phyloP scores from a whole-genome alignment of 2,113 vertebrate genomes.

The Mormyrus lacerda region DNA sequence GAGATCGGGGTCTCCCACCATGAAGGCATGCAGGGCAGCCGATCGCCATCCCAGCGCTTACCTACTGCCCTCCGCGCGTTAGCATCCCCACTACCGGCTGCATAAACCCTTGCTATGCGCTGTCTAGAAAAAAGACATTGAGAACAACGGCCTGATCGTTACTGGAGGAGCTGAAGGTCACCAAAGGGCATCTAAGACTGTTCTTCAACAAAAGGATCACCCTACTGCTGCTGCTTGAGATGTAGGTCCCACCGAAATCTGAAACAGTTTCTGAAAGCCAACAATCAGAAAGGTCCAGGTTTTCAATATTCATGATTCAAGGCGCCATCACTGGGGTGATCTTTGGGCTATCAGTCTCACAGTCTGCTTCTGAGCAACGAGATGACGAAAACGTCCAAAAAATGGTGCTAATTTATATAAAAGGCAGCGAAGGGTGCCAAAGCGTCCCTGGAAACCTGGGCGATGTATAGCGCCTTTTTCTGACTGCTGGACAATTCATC shows the following conservation, averaged over 20 bases:
- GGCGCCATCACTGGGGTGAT: background rate
- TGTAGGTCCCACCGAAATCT: background rate
- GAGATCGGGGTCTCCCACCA: background rate
- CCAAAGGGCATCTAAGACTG: background rate
- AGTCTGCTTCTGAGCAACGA: background rate
- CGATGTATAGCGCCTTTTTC: background rate
- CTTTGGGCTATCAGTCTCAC: background rate
- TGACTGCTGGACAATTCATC: background rate
- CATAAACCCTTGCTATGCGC: background rate
- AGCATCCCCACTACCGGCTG: conserved; percentile 1
- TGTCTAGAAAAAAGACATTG: conserved; percentile 11
- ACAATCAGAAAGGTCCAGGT: background rate
- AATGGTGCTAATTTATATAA: background rate
- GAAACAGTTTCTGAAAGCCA: background rate
- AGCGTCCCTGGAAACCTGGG: background rate
- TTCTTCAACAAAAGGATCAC: background rate
- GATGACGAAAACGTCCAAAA: background rate
- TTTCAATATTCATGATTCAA: background rate
- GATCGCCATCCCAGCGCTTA: background rate
- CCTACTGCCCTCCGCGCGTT: conserved; percentile 7
- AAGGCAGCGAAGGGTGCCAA: background rate
- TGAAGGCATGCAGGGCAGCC: conserved; percentile 12
- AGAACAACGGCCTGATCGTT: conserved; percentile 28
- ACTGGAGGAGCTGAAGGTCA: background rate
- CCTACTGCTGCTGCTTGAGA: background rate